Conservation (phyloP, 2,888 invertebrate genomes). For the Cataglyphis altisquamis region DNA sequence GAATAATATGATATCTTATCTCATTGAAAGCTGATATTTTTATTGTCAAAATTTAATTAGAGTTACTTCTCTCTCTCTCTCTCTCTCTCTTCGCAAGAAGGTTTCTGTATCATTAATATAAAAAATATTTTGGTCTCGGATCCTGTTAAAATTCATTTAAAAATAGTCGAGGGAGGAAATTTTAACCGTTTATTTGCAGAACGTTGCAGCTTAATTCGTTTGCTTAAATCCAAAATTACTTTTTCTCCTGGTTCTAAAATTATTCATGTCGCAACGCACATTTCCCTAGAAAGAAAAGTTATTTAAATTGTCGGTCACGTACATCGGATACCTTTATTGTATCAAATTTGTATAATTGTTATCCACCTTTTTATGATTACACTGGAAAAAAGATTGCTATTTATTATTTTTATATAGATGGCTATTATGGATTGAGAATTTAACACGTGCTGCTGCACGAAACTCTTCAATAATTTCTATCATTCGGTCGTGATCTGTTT, state of each 20-base stretch:
- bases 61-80: not conserved
- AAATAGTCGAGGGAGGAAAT: not conserved
- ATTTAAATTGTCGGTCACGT: not conserved
- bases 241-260: not conserved
- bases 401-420: not conserved
- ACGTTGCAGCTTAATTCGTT: not conserved
- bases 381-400: not conserved
- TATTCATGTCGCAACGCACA: not conserved
- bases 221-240: not conserved
- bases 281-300: not conserved
- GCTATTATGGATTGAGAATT: conserved; percentile 8
- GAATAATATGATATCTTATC: not conserved
- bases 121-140: not conserved
- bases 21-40: not conserved
- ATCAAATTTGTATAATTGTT: not conserved
- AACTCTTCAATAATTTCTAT: conserved; percentile 35
- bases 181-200: not conserved
- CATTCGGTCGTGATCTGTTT: conserved; percentile 33
- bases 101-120: not conserved
- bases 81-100: not conserved
- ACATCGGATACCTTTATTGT: not conserved
- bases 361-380: not conserved
- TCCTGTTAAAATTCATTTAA: not conserved
- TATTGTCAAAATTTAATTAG: not conserved
- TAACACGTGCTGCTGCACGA: conserved; percentile 1